Evolutionary conservation across 37 sponge, comb jelly and placozoan species (phyloP), one percentile per base, ranked within the genome.

Genomic region (Beroe forskalii): DNA sequence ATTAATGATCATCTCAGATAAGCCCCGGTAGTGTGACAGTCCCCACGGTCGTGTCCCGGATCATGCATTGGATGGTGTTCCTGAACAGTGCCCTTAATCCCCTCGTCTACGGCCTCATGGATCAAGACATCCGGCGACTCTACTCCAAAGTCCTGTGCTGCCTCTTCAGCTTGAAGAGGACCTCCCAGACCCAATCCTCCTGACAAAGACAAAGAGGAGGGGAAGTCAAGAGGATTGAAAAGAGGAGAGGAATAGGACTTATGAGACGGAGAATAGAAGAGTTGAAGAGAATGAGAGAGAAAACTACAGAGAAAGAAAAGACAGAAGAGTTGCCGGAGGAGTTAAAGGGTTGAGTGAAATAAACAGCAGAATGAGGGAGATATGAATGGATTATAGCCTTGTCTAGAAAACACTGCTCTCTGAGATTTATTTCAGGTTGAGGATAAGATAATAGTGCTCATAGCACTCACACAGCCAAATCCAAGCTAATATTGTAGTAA

Each of bases 11-110:
- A 9, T 63, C 25, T 19, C 66, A 63, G 66, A 24, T 28, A 4
- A 63, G 25, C 25, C 66, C 66, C 2, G 66, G 25, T 24, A 63
- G 25, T 30, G 66, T 63, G 25, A 63, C 20, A 20, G 66, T 63
- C 25, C 66, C 66, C 25, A 24, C 25, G 66, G 25, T 3, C 3
- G 66, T 63, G 14, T 38, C 40, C 40, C 30, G 40, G 40, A 17
- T 72, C 39, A 72, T 72, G 75, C 75, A 72, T 33, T 72, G 75
- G 75, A 72, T 72, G 75, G 75, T 72, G 14, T 72, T 72, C 40
- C 39, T 72, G 20, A 72, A 72, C 75, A 72, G 75, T 33, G 40
- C 40, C 19, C 32, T 72, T 8, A 72, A 72, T 39, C 75, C 75
- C 39, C 75, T 72, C 39, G 75, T 72, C 22, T 72, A 30, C 75